These are phyloP conservation scores for Teleopsis dalmanni DNA, from an alignment of 1,140 invertebrate genomes.

Conservation along the genomic window DNA sequence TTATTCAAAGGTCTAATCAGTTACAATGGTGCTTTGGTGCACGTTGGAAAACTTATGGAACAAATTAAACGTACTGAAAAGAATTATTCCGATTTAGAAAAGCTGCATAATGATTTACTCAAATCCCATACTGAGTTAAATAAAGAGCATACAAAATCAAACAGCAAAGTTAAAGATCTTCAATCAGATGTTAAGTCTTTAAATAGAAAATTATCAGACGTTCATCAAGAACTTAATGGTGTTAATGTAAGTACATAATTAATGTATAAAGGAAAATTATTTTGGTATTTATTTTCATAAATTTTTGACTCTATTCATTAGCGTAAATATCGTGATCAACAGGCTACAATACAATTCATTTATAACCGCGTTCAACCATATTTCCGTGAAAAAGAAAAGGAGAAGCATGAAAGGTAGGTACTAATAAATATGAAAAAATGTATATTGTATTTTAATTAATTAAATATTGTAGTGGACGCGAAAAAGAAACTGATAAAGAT, in stretches of 20 bases:
- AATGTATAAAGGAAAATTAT: neutral
- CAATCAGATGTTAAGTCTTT: conserved; percentile 52
- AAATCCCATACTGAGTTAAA: conserved; percentile 49
- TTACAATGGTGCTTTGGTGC: conserved; percentile 67
- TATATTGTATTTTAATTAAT: conserved; percentile 64
- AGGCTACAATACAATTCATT: conserved; percentile 33
- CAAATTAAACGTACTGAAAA: conserved; percentile 70
- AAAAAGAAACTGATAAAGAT: conserved; percentile 38
- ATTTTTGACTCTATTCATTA: conserved; percentile 62
- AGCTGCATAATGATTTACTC: conserved; percentile 51
- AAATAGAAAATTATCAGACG: conserved; percentile 50
- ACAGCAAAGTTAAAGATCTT: conserved; percentile 50
- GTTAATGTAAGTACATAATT: conserved; percentile 45
- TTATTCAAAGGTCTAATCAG: conserved; percentile 48
- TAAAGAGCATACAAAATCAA: conserved; percentile 50
- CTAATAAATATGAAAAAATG: conserved; percentile 68
- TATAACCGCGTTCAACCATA: conserved; percentile 60
- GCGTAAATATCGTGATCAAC: conserved; percentile 20
- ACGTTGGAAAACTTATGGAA: conserved; percentile 67
- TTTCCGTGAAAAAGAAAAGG: conserved; percentile 12
- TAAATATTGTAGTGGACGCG: conserved; percentile 48
- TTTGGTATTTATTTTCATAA: conserved; percentile 2
- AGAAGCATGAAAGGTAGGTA: conserved; percentile 41
- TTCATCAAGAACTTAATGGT: conserved; percentile 50
- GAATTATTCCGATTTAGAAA: conserved; percentile 61